Conservation (phyloP, 2,888 invertebrate species). For the Hedychridium roseum region DNA sequence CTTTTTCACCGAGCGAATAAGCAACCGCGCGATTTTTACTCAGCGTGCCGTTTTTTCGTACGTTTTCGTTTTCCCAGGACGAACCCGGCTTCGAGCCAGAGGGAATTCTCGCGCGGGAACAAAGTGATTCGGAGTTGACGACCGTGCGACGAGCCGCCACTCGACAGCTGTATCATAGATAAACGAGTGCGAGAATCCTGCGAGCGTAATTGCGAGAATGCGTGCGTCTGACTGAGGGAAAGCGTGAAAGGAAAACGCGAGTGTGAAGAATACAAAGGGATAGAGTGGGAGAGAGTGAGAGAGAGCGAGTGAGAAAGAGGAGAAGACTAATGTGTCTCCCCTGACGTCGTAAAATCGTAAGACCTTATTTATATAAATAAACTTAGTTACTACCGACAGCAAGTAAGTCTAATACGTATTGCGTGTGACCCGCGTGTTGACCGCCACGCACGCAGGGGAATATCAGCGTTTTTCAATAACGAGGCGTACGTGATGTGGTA, state of each 20-base stretch:
- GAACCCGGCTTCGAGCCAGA: slow-evolving; percentile 4
- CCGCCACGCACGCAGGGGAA: slow-evolving; percentile 37
- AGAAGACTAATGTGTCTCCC: slow-evolving; percentile 22
- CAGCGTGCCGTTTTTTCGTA: slow-evolving; percentile 3
- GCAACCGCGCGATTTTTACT: slow-evolving; percentile 1
- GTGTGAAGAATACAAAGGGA: background rate
- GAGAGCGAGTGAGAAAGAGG: background rate
- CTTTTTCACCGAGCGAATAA: slow-evolving; percentile 9
- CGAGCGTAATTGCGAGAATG: too few relatives aligned
- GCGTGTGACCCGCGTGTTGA: slow-evolving; percentile 54
- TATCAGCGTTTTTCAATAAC: too few relatives aligned
- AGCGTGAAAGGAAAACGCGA: background rate
- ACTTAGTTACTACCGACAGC: slow-evolving; percentile 57
- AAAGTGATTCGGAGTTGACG: slow-evolving; percentile 62
- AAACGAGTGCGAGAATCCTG: slow-evolving; percentile 15
- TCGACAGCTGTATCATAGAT: slow-evolving; percentile 42
- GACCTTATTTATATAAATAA: slow-evolving; percentile 60
- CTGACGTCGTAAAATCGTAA: slow-evolving; percentile 56
- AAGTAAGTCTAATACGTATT: slow-evolving; percentile 57
- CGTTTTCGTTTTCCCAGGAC: slow-evolving; percentile 9
- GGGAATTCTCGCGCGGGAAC: slow-evolving; percentile 10
- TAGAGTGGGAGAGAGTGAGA: too few relatives aligned
- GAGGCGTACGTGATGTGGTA: too few relatives aligned
- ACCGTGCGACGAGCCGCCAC: slow-evolving; percentile 51
- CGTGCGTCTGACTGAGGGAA: background rate